Evolutionary conservation across 2,113 vertebrate species (phyloP).

Genomic region (Hemichromis elongatus): DNA sequence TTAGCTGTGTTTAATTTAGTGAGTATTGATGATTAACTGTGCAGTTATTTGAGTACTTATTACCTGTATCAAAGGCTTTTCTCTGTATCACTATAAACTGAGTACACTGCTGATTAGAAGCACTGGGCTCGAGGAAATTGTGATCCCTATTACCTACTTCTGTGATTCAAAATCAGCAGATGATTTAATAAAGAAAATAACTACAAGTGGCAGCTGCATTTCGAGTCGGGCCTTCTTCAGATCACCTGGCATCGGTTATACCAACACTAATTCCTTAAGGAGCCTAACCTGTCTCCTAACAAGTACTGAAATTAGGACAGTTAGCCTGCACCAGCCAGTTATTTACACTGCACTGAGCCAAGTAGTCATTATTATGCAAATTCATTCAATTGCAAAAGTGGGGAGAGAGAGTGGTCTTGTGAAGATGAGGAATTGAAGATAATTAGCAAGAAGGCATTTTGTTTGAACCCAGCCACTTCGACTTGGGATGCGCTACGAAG

Average conservation of each 20-base stretch:
- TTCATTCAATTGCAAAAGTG: constrained; percentile 66
- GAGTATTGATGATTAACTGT: neutral
- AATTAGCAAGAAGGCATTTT: constrained; percentile 73
- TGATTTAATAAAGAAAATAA: neutral
- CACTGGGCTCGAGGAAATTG: neutral
- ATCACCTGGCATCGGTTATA: neutral
- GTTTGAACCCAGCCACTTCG: constrained; percentile 72
- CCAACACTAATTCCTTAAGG: constrained; percentile 36
- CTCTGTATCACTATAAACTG: neutral
- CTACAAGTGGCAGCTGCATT: neutral
- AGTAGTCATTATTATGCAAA: constrained; percentile 76
- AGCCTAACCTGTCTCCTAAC: constrained; percentile 40
- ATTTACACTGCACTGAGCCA: constrained; percentile 55
- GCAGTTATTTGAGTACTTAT: neutral
- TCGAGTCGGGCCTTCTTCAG: constrained; percentile 5
- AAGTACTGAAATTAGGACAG: constrained; percentile 64
- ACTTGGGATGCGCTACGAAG: constrained; percentile 56
- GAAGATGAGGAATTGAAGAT: constrained; percentile 73
- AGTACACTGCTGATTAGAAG: neutral
- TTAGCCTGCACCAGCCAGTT: constrained; percentile 49
- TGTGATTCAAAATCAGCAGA: neutral
- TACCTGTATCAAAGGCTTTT: neutral
- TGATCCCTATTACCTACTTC: neutral
- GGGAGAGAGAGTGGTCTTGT: constrained; percentile 49
- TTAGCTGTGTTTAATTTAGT: neutral